Evolutionary conservation across 2,797 vertebrate genomes (phyloP), one percentile per base, ranked within the genome.

Genomic region (Chaetodon trifasciatus): DNA sequence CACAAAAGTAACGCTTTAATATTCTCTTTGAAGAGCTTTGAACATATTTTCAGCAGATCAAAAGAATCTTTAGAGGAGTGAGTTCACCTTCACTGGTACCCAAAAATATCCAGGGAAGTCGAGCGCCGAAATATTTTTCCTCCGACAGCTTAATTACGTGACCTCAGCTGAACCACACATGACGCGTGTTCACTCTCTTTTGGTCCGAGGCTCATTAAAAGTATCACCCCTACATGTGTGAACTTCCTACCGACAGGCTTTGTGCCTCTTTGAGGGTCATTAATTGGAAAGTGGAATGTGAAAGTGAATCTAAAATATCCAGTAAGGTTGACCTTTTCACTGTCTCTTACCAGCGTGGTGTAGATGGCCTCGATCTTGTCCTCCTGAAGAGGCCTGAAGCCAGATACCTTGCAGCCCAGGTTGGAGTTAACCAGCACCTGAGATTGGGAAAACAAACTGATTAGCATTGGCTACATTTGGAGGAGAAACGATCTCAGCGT

Each of bases 311-410:
- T 24, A 24, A 24, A 60, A 56, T 53, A 37, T 58, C 32, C 5
- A 70, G 39, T 37, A 1, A 50, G 66, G 50, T 24, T 40, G 1
- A 44, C 0, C 5, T 23, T 19, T 58, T 24, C 16, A 10, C 1
- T 0, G 16, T 28, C 19, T 55, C 96, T 95, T 88, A 98, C 97
- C 96, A 97, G 95, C 4, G 97, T 97, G 84, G 97, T 97, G 92
- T 97, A 99, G 84, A 99, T 96, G 1, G 97, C 96, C 87, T 98
- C 97, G 6, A 97, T 95, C 91, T 98, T 97, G 82, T 98, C 98
- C 1, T 98, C 97, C 82, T 97, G 97, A 0, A 96, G 94, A 49
- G 91, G 96, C 28, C 97, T 95, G 89, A 99, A 99, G 19, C 98
- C 98, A 0, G 98, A 97, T 81, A 99, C 97, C 90, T 99, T 99